These are phyloP conservation scores for Symphodus melops DNA, from an alignment of 2,113 vertebrate species.

Conservation along the genomic window DNA sequence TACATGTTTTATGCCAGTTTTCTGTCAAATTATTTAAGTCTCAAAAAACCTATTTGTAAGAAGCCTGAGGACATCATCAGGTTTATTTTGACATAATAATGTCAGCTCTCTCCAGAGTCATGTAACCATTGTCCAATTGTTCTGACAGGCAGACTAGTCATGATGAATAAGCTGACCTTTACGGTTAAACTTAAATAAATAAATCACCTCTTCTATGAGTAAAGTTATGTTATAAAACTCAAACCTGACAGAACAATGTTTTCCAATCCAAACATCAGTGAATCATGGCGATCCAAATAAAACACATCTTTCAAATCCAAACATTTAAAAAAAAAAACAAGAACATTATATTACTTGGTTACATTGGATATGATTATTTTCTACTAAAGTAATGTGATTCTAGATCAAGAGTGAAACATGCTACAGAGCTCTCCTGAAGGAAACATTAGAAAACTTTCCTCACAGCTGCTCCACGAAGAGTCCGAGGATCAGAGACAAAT, in stretches of 20 bases:
- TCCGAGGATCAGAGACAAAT: too few relatives aligned
- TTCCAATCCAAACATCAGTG: background rate
- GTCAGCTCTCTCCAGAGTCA: background rate
- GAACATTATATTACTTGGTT: too few relatives aligned
- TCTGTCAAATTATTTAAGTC: constrained; percentile 7
- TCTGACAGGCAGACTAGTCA: background rate
- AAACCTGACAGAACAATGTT: background rate
- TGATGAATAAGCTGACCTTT: background rate
- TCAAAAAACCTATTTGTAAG: background rate
- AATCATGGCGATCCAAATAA: background rate
- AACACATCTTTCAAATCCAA: constrained; percentile 7
- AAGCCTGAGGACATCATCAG: background rate
- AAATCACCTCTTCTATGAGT: background rate
- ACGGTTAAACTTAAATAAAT: background rate
- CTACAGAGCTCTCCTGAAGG: too few relatives aligned
- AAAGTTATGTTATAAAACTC: background rate
- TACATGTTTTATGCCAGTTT: background rate
- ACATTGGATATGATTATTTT: too few relatives aligned
- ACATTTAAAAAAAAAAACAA: too few relatives aligned
- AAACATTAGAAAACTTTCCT: too few relatives aligned
- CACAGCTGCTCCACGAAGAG: too few relatives aligned
- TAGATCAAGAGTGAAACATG: too few relatives aligned
- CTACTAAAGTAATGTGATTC: too few relatives aligned
- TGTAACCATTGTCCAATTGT: background rate
- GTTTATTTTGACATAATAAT: background rate